phyloP scores from a whole-genome alignment of 2,888 invertebrate genomes.

The Trachelus troglodyta region DNA sequence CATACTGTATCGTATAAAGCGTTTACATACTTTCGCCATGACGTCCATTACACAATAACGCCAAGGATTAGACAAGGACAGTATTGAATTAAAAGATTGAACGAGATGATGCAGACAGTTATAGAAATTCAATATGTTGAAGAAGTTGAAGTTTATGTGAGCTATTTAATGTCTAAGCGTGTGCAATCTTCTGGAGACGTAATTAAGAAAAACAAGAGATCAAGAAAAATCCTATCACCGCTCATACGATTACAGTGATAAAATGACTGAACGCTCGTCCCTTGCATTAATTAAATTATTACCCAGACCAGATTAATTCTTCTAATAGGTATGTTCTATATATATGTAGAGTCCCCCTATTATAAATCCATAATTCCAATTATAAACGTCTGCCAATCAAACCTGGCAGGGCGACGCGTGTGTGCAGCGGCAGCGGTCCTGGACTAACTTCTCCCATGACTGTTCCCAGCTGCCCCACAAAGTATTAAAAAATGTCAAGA shows the following conservation, averaged over 20 bases:
- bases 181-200: not conserved
- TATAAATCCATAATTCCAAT: constrained; percentile 30
- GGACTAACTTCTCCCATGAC: constrained; percentile 60
- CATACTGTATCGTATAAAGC: not conserved
- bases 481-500: constrained; percentile 55
- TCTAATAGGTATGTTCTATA: not conserved
- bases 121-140: not conserved
- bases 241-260: not conserved
- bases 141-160: not conserved
- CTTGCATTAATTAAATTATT: not conserved
- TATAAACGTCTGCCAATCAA: constrained; percentile 73
- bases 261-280: not conserved
- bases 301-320: not conserved
- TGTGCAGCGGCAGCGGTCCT: constrained; percentile 72
- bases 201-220: not conserved
- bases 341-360: not conserved
- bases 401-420: constrained; percentile 74
- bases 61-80: not conserved
- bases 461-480: constrained; percentile 61
- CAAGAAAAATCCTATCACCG: not conserved
- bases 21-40: not conserved
- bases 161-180: not conserved
- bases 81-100: not conserved
- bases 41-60: not conserved
- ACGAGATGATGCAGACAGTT: not conserved